Evolutionary conservation across 2,888 invertebrate genomes (phyloP), one percentile per base, ranked within the genome.

Genomic region (Endomychus coccineus): DNA sequence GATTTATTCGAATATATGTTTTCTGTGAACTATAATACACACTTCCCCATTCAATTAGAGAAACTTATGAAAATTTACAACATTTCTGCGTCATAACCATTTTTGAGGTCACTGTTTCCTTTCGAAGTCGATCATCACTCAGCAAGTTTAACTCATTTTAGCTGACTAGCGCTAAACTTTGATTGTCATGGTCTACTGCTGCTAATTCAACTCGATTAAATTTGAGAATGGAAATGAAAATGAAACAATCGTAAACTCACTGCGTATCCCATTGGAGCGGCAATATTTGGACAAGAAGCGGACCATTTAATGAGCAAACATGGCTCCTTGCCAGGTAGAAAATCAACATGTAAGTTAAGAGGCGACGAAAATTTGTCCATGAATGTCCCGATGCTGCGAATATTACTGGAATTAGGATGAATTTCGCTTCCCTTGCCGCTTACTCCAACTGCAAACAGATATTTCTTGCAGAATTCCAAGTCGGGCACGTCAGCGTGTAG

Each of bases 271-370:
- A 54, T 45, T 11, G 55, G 52, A 27, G 48, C 40, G n/a, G 49
- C 52, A 24, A 56, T 51, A 44, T 52, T 58, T 31, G 55, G 41
- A 43, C 59, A 59, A 24, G 59, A 52, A 5, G 58, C 51, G 27
- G 56, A 55, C 58, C 58, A 59, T 43, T 48, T 52, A 31, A 59
- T 53, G 24, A 53, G 44, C 39, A 59, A 39, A 46, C 58, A 57
- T 4, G 59, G 59, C 10, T 45, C 38, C 14, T 49, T 49, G 33
- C 45, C 45, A 4, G 56, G 52, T 21, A 53, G 45, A 29, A 54
- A 54, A 31, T 56, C 58, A n/a, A 52, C 50, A 43, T 49, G 46
- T 22, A 58, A 46, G 32, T 56, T 44, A 35, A 46, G 27, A 10
- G 57, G 58, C 11, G 52, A 40, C 4, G 48, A 46, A 30, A 37